Evolutionary conservation across 2,888 invertebrate species (phyloP).

Genomic region (Syrista parreyssii): DNA sequence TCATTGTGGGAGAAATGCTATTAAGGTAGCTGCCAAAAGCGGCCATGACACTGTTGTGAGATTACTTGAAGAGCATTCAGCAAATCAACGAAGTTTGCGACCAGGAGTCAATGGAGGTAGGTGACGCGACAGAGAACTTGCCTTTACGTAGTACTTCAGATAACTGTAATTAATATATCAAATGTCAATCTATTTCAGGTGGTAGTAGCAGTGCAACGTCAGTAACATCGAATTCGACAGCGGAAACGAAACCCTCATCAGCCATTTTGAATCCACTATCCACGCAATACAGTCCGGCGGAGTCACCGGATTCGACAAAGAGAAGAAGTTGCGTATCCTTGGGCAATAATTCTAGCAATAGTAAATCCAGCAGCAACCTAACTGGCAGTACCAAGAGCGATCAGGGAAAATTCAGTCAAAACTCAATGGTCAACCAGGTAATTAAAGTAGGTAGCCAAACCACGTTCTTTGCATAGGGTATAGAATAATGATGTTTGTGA

Average conservation of each 20-base stretch:
- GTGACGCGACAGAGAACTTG: slow-evolving; percentile 13
- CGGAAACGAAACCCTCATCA: slow-evolving; percentile 74
- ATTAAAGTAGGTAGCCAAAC: slow-evolving; percentile 45
- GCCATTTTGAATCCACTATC: slow-evolving; percentile 69
- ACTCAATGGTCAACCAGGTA: slow-evolving; percentile 61
- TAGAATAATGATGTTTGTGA: not conserved
- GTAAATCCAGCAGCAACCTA: slow-evolving; percentile 82
- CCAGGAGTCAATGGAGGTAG: slow-evolving; percentile 60
- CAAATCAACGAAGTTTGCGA: slow-evolving; percentile 59
- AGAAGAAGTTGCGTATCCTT: slow-evolving; percentile 71
- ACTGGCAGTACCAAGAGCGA: slow-evolving; percentile 77
- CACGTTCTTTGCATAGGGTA: not conserved
- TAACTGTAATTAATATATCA: slow-evolving; percentile 7
- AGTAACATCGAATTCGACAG: slow-evolving; percentile 69
- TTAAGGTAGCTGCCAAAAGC: slow-evolving; percentile 90
- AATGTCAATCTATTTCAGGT: slow-evolving; percentile 41
- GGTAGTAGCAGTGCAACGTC: slow-evolving; percentile 66
- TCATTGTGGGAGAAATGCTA: slow-evolving; percentile 87
- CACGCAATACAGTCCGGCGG: slow-evolving; percentile 66
- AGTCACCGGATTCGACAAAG: slow-evolving; percentile 67
- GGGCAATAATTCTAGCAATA: slow-evolving; percentile 80
- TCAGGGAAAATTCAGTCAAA: slow-evolving; percentile 65
- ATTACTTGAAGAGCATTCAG: slow-evolving; percentile 75
- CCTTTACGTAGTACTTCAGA: not conserved
- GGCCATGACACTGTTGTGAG: slow-evolving; percentile 89